These are phyloP conservation scores for Steatornis caripensis DNA, from an alignment of 2,113 vertebrate genomes.

Conservation along the genomic window DNA sequence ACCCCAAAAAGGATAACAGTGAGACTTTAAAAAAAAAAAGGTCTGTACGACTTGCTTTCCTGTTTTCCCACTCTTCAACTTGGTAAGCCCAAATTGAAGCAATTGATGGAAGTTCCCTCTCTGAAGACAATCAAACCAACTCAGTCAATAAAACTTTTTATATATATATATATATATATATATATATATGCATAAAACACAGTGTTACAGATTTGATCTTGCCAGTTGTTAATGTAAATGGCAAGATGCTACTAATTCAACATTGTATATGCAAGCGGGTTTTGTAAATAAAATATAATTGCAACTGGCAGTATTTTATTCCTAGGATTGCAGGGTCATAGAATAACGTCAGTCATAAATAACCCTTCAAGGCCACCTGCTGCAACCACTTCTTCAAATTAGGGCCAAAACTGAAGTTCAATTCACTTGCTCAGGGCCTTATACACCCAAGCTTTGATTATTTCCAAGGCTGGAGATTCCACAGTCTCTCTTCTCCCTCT, in stretches of 20 bases:
- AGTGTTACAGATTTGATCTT: neutral
- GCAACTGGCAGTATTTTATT: neutral
- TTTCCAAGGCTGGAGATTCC: neutral
- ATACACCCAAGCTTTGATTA: neutral
- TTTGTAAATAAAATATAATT: neutral
- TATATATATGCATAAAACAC: no score
- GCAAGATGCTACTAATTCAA: neutral
- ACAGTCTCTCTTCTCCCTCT: neutral
- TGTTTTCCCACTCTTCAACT: neutral
- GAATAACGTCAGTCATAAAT: neutral
- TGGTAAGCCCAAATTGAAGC: neutral
- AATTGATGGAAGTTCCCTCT: neutral
- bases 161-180: no score
- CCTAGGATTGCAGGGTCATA: neutral
- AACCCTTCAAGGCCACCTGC: neutral
- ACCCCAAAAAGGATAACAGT: neutral
- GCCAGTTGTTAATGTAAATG: neutral
- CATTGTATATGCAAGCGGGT: neutral
- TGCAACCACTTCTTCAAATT: neutral
- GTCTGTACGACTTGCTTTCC: neutral
- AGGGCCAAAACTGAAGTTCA: neutral
- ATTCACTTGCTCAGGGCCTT: neutral
- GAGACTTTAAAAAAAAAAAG: neutral
- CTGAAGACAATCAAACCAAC: neutral
- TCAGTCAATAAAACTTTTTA: neutral